Evolutionary conservation across 2,888 invertebrate genomes (phyloP).

Genomic region (Lithosia quadra): DNA sequence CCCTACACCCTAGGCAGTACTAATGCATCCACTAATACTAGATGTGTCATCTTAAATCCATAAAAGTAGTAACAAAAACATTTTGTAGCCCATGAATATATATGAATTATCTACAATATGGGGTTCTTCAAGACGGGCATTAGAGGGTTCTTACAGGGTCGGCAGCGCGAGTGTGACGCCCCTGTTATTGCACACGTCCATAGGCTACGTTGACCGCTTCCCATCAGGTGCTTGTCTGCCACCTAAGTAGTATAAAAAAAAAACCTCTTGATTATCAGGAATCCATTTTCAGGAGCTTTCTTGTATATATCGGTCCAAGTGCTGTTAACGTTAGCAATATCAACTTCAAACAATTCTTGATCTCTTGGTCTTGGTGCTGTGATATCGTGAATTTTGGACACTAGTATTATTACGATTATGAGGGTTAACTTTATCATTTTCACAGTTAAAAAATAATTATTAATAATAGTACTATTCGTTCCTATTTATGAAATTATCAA

Average conservation of each 20-base stretch:
- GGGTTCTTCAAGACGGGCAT: no score
- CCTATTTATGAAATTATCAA: not conserved
- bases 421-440: not conserved
- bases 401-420: not conserved
- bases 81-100: no score
- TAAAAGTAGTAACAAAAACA: not conserved
- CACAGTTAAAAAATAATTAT: not conserved
- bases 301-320: constrained; percentile 8
- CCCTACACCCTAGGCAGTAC: not conserved
- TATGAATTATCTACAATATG: no score
- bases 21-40: not conserved
- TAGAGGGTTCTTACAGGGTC: no score
- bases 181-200: no score
- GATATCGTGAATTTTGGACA: not conserved
- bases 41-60: not conserved
- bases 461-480: not conserved
- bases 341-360: not conserved
- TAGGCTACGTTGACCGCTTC: no score
- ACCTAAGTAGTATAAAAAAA: no score
- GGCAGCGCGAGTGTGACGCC: no score
- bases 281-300: constrained; percentile 1
- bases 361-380: no score
- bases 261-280: constrained; percentile 2
- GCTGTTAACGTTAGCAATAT: not conserved
- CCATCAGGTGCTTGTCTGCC: no score